These are phyloP conservation scores for Magallana angulata DNA, from an alignment of 1,140 invertebrate species.

Conservation along the genomic window DNA sequence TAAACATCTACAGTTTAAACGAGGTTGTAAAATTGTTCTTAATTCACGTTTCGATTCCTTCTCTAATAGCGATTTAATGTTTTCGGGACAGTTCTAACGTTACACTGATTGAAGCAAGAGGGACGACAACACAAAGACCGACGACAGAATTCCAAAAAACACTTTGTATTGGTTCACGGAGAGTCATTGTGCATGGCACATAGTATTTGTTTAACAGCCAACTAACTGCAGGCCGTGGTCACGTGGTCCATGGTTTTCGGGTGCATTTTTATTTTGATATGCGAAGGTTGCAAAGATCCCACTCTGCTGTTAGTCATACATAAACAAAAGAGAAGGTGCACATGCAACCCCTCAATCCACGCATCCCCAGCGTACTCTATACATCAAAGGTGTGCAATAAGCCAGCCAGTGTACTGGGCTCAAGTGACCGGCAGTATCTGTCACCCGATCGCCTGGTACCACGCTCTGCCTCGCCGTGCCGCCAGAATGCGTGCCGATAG, in stretches of 20 bases:
- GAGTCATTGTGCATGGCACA: neutral
- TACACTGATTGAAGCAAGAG: neutral
- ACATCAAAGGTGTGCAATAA: too few relatives aligned
- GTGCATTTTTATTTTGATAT: neutral
- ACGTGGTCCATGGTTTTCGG: neutral
- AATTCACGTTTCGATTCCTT: neutral
- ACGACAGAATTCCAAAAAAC: neutral
- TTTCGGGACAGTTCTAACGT: neutral
- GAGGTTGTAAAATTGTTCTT: neutral
- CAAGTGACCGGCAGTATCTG: too few relatives aligned
- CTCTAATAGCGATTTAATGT: neutral
- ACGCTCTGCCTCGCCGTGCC: neutral
- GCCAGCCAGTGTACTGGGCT: too few relatives aligned
- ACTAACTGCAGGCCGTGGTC: neutral
- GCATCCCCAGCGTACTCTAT: too few relatives aligned
- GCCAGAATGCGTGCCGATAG: neutral
- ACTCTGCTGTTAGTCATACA: neutral
- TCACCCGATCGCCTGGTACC: neutral
- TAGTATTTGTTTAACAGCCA: neutral
- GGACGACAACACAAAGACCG: neutral
- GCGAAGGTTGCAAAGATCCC: neutral
- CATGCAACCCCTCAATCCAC: too few relatives aligned
- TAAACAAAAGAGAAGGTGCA: neutral
- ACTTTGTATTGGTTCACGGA: neutral
- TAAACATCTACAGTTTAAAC: neutral